These are phyloP conservation scores for Periplaneta americana DNA, from an alignment of 1,140 invertebrate genomes.

Conservation along the genomic window DNA sequence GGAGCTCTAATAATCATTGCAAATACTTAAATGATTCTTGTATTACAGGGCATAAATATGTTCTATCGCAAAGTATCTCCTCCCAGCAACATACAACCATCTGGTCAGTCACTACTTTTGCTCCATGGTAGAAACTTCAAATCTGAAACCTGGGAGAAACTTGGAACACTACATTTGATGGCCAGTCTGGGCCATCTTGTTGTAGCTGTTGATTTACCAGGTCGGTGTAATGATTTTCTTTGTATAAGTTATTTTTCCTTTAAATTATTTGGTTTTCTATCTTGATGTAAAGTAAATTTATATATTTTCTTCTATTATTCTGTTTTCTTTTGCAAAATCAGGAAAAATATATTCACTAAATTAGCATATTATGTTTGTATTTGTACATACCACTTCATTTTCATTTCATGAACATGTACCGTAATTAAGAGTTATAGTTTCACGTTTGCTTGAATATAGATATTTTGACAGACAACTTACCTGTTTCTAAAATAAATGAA, in stretches of 20 bases:
- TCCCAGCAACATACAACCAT: slow-evolving; percentile 14
- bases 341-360: too few species aligned
- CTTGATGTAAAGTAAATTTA: not conserved
- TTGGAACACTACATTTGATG: slow-evolving; percentile 34
- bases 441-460: too few species aligned
- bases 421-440: too few species aligned
- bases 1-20: too few species aligned
- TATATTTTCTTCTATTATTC: not conserved
- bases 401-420: too few species aligned
- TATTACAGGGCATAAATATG: not conserved
- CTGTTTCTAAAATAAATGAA: too few species aligned
- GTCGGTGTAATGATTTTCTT: too few species aligned
- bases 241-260: not conserved
- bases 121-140: slow-evolving; percentile 39
- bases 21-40: not conserved
- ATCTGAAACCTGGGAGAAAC: slow-evolving; percentile 37
- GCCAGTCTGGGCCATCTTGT: slow-evolving; percentile 36
- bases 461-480: too few species aligned
- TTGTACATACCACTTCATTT: too few species aligned
- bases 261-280: not conserved
- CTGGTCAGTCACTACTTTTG: slow-evolving; percentile 31
- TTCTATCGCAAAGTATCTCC: slow-evolving; percentile 20
- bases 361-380: too few species aligned
- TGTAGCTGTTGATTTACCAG: slow-evolving; percentile 41
- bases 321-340: slow-evolving; percentile 2